Evolutionary conservation across 2,797 vertebrate species (phyloP), one percentile per base, ranked within the genome.

Genomic region (Cyclopterus lumpus): DNA sequence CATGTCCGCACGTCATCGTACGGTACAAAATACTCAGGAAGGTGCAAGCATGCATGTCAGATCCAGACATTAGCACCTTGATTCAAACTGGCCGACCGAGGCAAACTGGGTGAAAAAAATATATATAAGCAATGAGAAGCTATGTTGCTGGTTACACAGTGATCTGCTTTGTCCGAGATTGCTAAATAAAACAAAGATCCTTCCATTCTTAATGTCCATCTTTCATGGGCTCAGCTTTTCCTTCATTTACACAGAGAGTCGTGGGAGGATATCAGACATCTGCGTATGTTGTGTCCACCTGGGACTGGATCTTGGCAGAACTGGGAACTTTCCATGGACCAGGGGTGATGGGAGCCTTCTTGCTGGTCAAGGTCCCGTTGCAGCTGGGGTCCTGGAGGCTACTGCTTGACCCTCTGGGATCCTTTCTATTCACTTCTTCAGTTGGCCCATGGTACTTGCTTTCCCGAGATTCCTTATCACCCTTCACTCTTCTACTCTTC

Each of bases 261-360:
- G 30, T 3, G 30, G 46, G 51, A n/a, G 49, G 67, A 42, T 30
- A 20, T 92, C 76, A 92, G 67, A 90, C 55, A 22, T 89, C 89
- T 40, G 89, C 90, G 26, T 83, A 85, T 0, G 85, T 9, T 4
- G 68, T 70, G 53, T 95, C 94, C 79, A 68, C 86, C 18, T 91
- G 93, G 86, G 94, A 93, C 77, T 94, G 89, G 86, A 95, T 93
- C 94, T 94, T 97, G 28, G 90, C 91, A 1, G 95, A 89, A 38
- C 94, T 93, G 6, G 98, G 98, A 26, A 99, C 96, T 87, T 97
- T 98, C 98, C 98, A 99, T 0, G 97, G 98, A 5, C 98, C 98
- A 0, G 97, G 98, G 53, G 96, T 96, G 83, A 99, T 96, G 2
- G 95, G 75, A 73, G 94, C 92, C 90, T 95, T 97, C 77, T 91